Evolutionary conservation across 2,797 vertebrate species (phyloP).

Genomic region (Cetoscarus ocellatus): DNA sequence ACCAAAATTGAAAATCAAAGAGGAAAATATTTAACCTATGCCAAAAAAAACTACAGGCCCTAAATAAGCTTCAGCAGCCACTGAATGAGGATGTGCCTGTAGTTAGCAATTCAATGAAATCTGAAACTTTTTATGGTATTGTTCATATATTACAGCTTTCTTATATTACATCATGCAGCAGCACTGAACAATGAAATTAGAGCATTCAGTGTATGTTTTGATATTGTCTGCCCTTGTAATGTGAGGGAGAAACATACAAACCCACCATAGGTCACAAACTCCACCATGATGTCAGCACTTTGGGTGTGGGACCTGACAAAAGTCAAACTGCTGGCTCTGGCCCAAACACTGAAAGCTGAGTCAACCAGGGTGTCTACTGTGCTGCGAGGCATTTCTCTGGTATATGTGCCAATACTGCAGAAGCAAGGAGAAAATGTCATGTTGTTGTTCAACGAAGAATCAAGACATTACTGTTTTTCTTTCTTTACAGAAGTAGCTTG

Average conservation of each 20-base stretch:
- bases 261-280: slow-evolving; percentile 81
- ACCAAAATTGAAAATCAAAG: slow-evolving; percentile 58
- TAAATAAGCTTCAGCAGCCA: no score
- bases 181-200: background rate
- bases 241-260: slow-evolving; percentile 4
- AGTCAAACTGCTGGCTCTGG: slow-evolving; percentile 72
- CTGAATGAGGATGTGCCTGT: no score
- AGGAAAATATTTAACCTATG: slow-evolving; percentile 32
- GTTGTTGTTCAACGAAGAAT: background rate
- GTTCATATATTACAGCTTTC: slow-evolving; percentile 8
- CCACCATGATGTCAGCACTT: slow-evolving; percentile 79
- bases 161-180: background rate
- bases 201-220: background rate
- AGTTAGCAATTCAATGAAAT: no score
- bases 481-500: background rate
- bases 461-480: background rate
- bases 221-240: background rate
- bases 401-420: slow-evolving; percentile 76
- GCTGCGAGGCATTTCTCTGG: slow-evolving; percentile 75
- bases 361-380: slow-evolving; percentile 80
- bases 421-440: slow-evolving; percentile 12
- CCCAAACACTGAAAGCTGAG: slow-evolving; percentile 79
- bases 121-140: slow-evolving; percentile 2
- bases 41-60: slow-evolving; percentile 43
- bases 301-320: slow-evolving; percentile 74